These are phyloP conservation scores for Microtus montanus DNA, from an alignment of 2,113 vertebrate species.

Conservation along the genomic window DNA sequence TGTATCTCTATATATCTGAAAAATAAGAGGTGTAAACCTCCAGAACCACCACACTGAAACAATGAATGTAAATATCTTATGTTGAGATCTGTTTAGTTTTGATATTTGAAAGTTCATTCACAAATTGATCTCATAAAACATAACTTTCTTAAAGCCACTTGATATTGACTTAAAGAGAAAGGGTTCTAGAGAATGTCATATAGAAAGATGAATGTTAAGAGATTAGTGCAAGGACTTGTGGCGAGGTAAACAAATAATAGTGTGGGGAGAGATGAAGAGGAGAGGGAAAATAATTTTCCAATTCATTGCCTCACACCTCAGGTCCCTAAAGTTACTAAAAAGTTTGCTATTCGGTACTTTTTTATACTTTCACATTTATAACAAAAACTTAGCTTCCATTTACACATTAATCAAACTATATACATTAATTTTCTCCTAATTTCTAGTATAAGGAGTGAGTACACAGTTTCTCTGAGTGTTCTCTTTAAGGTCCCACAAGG, in stretches of 20 bases:
- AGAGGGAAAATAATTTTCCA: not conserved
- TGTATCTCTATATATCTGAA: not conserved
- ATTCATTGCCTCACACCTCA: not conserved
- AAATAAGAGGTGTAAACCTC: not conserved
- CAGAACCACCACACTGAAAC: not conserved
- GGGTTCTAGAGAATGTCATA: not conserved
- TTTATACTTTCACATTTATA: not conserved
- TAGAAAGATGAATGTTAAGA: not conserved
- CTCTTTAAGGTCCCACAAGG: not conserved
- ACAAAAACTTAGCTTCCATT: too few species aligned
- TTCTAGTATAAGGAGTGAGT: not conserved
- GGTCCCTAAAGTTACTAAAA: too few species aligned
- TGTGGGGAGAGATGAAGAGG: too few species aligned
- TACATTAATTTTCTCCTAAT: not conserved
- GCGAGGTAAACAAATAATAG: not conserved
- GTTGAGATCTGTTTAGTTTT: not conserved
- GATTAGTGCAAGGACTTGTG: not conserved
- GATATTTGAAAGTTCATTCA: too few species aligned
- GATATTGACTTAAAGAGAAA: not conserved
- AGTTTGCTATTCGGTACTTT: too few species aligned
- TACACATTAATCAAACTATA: too few species aligned
- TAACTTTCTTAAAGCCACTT: not conserved
- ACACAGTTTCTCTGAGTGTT: not conserved
- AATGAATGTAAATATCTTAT: too few species aligned
- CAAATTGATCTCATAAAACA: not conserved